Conservation (phyloP, 2,113 vertebrate genomes). For the Leucoraja erinaceus region DNA sequence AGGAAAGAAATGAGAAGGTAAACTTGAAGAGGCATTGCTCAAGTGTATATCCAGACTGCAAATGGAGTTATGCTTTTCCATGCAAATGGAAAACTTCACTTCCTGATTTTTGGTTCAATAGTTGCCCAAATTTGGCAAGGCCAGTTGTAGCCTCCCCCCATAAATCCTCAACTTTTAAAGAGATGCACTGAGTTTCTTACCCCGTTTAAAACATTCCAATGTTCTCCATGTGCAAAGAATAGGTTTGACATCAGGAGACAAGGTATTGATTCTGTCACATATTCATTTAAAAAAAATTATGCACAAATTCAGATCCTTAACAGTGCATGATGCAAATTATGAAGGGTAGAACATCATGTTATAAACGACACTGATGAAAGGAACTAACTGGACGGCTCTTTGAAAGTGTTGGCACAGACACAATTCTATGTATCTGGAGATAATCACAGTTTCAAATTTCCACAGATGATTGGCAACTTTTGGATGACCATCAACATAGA, state of each 20-base stretch:
- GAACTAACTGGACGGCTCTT: background rate
- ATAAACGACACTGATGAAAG: background rate
- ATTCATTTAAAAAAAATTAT: background rate
- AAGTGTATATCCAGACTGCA: background rate
- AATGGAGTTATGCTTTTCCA: background rate
- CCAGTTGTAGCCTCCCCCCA: background rate
- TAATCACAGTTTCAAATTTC: background rate
- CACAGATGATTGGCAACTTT: background rate
- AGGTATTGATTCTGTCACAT: background rate
- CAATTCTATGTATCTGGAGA: background rate
- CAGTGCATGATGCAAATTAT: too few relatives aligned
- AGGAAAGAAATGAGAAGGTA: slow-evolving; percentile 29
- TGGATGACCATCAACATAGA: background rate
- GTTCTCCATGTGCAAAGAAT: background rate
- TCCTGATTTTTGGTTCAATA: background rate
- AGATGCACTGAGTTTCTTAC: background rate
- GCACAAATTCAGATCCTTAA: background rate
- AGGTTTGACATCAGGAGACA: background rate
- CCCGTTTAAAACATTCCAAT: background rate
- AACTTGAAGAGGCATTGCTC: background rate
- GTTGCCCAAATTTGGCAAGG: background rate
- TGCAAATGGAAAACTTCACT: background rate
- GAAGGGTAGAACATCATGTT: background rate
- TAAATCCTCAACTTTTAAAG: background rate
- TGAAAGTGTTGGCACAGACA: background rate